Evolutionary conservation across 2,113 vertebrate species (phyloP), one percentile per base, ranked within the genome.

Genomic region (Oncorhynchus kisutch): DNA sequence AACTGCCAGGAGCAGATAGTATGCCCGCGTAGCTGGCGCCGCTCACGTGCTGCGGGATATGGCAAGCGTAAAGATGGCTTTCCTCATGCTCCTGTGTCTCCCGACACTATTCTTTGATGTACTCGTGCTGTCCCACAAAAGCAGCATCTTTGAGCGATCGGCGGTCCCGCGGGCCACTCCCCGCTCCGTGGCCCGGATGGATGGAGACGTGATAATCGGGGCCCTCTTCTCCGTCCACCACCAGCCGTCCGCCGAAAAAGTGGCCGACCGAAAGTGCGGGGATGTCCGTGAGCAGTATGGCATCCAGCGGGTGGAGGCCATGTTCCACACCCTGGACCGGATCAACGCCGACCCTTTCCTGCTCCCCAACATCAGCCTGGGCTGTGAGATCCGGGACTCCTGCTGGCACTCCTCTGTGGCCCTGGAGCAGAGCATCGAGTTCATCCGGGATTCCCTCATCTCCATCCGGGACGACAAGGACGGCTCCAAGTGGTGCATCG

Each of bases 401-500:
- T 99, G 98, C 88, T 99, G 98, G 98, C 96, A 99, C 82, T 99
- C 98, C 0, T 98, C 97, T 0, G 98, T 99, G 74, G 98, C 98
- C 70, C 90, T 99, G 89, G 98, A 99, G 86, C 98, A 99, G 88
- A 99, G 98, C 91, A 99, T 99, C 34, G 98, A 99, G 91, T 99
- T 99, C 84, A 99, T 99, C 79, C 93, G 98, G 70, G 98, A 99
- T 90, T 99, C 98, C 5, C 95, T 99, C 73, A 99, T 99, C 83
- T 99, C 98, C 68, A 98, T 98, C 78, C 89, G 97, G 70, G 97
- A 99, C 18, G 97, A 99, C 49, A 96, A 94, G 86, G 97, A 99
- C 2, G 96, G 97, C 2, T 91, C 94, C 81, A 94, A 95, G 57
- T 95, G 95, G 82, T 99, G 98, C 81, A 80, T 98, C 64, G 97